These are phyloP conservation scores for Lineus longissimus DNA, from an alignment of 1,140 invertebrate species.

Conservation along the genomic window DNA sequence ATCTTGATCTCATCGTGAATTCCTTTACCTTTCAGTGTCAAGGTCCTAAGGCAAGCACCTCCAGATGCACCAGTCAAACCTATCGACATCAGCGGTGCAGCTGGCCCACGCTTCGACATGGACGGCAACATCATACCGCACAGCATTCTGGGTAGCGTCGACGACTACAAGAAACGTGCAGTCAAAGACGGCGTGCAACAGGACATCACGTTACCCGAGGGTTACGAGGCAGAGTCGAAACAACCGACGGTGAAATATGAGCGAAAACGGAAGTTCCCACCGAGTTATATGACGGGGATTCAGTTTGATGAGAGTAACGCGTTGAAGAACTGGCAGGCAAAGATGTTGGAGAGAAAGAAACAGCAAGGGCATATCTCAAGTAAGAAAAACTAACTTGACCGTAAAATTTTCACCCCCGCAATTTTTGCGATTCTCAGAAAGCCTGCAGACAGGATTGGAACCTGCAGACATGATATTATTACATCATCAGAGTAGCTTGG, in stretches of 20 bases:
- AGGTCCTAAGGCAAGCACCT: slow-evolving; percentile 43
- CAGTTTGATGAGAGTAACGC: slow-evolving; percentile 39
- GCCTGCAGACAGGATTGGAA: no score
- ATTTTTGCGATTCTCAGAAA: no score
- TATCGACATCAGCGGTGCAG: slow-evolving; percentile 37
- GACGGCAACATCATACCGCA: slow-evolving; percentile 42
- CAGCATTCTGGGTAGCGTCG: slow-evolving; percentile 48
- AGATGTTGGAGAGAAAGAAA: slow-evolving; percentile 48
- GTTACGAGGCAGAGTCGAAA: slow-evolving; percentile 18
- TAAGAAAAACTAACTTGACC: slow-evolving; percentile 21
- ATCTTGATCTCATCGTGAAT: no score
- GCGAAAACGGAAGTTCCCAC: slow-evolving; percentile 25
- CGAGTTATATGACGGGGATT: not conserved
- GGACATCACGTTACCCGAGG: slow-evolving; percentile 26
- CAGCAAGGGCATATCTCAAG: slow-evolving; percentile 52
- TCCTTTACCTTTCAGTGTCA: slow-evolving; percentile 27
- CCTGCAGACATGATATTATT: no score
- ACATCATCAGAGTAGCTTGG: no score
- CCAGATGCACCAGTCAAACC: slow-evolving; percentile 44
- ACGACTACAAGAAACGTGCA: slow-evolving; percentile 45
- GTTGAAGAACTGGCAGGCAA: slow-evolving; percentile 48
- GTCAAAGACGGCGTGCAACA: slow-evolving; percentile 22
- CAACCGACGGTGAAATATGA: slow-evolving; percentile 42
- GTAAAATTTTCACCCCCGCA: no score
- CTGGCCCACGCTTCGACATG: slow-evolving; percentile 43